Conservation (phyloP, 2,888 invertebrate species). For the Apamea anceps region DNA sequence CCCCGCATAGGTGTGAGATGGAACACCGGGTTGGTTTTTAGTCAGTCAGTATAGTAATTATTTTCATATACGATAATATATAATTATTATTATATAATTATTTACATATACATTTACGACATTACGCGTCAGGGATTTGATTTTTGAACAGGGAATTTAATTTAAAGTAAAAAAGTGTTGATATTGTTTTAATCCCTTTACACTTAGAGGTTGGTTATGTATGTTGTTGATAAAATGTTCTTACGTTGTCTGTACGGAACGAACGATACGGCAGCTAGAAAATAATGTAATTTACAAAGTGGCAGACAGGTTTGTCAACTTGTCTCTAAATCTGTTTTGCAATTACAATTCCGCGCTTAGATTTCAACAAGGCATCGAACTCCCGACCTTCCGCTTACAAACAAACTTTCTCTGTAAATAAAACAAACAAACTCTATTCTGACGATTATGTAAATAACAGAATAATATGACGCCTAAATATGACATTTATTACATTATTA, state of each 20-base stretch:
- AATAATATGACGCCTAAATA: not conserved
- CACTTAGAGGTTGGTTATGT: too few species aligned
- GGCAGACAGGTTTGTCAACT: not conserved
- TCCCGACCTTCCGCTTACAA: slow-evolving; percentile 12
- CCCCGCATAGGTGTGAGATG: too few species aligned
- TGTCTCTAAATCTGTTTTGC: not conserved
- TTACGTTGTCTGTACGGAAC: not conserved
- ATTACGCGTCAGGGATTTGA: too few species aligned
- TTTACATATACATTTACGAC: too few species aligned
- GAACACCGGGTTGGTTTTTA: too few species aligned
- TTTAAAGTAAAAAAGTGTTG: too few species aligned
- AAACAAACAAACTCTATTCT: slow-evolving; percentile 16
- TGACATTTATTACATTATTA: not conserved
- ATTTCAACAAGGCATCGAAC: slow-evolving; percentile 7
- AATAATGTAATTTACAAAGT: not conserved
- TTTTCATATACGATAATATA: too few species aligned
- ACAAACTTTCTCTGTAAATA: slow-evolving; percentile 21
- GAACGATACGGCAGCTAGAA: not conserved
- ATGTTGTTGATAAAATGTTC: too few species aligned
- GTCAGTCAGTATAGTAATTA: too few species aligned
- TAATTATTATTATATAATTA: too few species aligned
- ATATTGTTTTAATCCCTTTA: too few species aligned
- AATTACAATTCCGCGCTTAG: not conserved
- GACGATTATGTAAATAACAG: slow-evolving; percentile 2
- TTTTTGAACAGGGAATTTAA: too few species aligned